phyloP scores from a whole-genome alignment of 2,888 invertebrate species.

The Hybos culiciformis region DNA sequence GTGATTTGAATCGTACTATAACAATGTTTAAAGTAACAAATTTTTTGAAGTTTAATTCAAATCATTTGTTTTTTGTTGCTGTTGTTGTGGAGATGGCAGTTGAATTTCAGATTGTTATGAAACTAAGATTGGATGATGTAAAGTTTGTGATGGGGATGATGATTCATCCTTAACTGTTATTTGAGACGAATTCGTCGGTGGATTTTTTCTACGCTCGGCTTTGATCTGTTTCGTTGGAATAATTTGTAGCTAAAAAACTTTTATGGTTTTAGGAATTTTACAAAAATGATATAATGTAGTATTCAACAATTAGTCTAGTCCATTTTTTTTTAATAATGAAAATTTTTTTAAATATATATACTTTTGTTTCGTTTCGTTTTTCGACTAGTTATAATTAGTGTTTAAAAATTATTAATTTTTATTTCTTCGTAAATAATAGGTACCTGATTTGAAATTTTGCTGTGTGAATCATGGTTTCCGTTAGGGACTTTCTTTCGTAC shows the following conservation, averaged over 20 bases:
- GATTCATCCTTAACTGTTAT: constrained; percentile 24
- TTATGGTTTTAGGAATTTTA: no score
- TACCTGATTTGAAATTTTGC: constrained; percentile 23
- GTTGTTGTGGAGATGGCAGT: constrained; percentile 21
- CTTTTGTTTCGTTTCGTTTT: no score
- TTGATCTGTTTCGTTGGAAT: constrained; percentile 30
- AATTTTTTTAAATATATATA: no score
- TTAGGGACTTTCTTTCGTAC: constrained; percentile 50
- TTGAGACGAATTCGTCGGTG: constrained; percentile 19
- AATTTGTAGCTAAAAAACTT: constrained; percentile 18
- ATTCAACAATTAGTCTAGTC: no score
- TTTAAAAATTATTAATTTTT: background rate
- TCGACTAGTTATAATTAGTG: background rate
- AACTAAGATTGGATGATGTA: constrained; percentile 20
- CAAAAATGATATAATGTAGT: background rate
- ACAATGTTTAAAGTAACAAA: no score
- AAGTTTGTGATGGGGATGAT: constrained; percentile 28
- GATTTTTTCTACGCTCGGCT: constrained; percentile 30
- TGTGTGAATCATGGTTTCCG: constrained; percentile 36
- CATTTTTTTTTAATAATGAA: no score
- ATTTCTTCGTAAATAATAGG: background rate
- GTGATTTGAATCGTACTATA: no score
- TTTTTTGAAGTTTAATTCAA: no score
- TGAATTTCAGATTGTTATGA: constrained; percentile 22
- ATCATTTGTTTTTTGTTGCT: constrained; percentile 15